Conservation (phyloP, 2,797 vertebrate genomes). For the Graptemys geographica region DNA sequence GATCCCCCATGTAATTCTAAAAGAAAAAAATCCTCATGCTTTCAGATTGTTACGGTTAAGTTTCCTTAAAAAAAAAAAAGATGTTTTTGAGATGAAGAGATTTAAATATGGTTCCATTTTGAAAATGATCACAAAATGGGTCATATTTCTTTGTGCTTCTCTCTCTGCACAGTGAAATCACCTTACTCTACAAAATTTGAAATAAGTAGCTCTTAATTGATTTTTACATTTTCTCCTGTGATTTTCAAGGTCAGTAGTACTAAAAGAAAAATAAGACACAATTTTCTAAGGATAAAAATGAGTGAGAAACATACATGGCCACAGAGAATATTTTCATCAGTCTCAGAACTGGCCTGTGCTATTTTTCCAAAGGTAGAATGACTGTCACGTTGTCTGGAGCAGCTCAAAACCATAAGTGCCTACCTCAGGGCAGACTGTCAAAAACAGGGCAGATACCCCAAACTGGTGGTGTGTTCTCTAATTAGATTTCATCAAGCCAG, state of each 20-base stretch:
- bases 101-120: background rate
- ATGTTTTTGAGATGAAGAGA: background rate
- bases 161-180: constrained; percentile 3
- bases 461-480: background rate
- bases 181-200: constrained; percentile 27
- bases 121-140: constrained; percentile 21
- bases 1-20: background rate
- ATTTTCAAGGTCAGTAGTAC: background rate
- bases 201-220: background rate
- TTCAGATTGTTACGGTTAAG: constrained; percentile 9
- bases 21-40: background rate
- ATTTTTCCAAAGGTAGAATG: background rate
- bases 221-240: background rate
- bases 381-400: background rate
- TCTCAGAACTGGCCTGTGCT: background rate
- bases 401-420: background rate
- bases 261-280: constrained; percentile 3
- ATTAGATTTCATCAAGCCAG: background rate
- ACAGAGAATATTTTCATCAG: background rate
- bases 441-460: background rate
- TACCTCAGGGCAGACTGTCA: background rate
- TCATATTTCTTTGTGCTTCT: constrained; percentile 21
- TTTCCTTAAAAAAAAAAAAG: background rate
- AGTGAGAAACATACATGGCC: background rate
- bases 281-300: background rate